Percentiles rank a stretch among this genome's conserved stretches.
These are phyloP conservation scores for Leucophenga montana DNA, from an alignment of 2,888 invertebrate species.

Conservation along the genomic window DNA sequence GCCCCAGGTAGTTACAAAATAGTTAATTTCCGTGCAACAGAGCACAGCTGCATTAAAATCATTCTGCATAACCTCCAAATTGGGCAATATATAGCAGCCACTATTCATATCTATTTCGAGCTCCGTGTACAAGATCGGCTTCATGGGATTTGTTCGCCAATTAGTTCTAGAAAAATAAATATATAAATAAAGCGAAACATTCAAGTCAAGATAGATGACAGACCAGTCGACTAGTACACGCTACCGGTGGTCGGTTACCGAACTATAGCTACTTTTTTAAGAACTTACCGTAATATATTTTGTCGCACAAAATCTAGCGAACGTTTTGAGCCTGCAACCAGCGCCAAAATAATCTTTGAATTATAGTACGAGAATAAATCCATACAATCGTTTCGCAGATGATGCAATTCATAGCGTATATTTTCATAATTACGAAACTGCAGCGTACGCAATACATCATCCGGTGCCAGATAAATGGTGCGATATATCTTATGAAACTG, in stretches of 20 bases:
- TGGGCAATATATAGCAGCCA: constrained; percentile 62
- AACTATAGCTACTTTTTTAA: neutral
- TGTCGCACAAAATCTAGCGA: constrained; percentile 83
- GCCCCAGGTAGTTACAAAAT: constrained; percentile 85
- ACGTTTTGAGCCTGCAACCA: constrained; percentile 82
- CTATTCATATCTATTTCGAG: constrained; percentile 60
- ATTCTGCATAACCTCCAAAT: constrained; percentile 64
- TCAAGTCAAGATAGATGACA: no score
- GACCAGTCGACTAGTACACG: no score
- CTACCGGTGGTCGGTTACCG: no score
- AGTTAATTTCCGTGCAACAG: constrained; percentile 82
- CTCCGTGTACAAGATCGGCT: constrained; percentile 62
- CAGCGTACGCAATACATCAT: constrained; percentile 55
- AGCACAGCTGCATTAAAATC: constrained; percentile 73
- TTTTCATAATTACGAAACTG: constrained; percentile 79
- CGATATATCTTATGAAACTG: constrained; percentile 70
- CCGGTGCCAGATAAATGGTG: constrained; percentile 64
- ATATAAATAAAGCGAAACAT: neutral
- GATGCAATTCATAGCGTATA: constrained; percentile 76
- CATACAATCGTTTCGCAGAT: constrained; percentile 82
- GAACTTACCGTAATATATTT: constrained; percentile 70
- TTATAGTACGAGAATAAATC: constrained; percentile 88
- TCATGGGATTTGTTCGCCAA: constrained; percentile 54
- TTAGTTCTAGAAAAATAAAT: constrained; percentile 50
- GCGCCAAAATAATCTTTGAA: constrained; percentile 81